Base-by-base conservation (phyloP, 2,797 vertebrate genomes). In the Labroides dimidiatus region DNA sequence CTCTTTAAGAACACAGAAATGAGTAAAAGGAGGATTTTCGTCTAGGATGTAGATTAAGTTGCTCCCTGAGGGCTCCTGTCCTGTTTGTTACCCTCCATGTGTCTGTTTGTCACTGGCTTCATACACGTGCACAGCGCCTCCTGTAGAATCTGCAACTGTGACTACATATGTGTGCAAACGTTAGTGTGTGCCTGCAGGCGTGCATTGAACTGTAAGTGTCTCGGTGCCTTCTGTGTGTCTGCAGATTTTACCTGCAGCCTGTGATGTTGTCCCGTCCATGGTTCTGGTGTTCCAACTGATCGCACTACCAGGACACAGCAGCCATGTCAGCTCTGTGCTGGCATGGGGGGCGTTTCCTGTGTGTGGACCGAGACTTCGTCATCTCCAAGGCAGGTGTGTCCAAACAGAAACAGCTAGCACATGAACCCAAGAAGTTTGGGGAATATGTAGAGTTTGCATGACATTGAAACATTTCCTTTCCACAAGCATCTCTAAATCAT, bases 341-440 rank as follows among this genome's bases (percentile, higher is more conserved):
- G 96, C 94, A 56, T 99, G 97, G 96, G 95, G 96, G 65, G 93
- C 81, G 67, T 98, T 98, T 89, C 97, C 96, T 21, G 69, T 95
- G 27, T 96, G 94, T 56, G 93, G 95, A 39, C 88, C 87, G 15
- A 91, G 84, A 65, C 93, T 96, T 10, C 36, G 87, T 39, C 64
- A 85, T 16, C 77, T 96, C 69, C 95, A 97, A 69, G 97, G 96
- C 75, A 96, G 84, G 91, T 93, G 66, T 21, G 85, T 73, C 23
- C 30, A 24, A 33, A 39, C 36, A 41, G 24, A 60, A 64, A 19
- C 43, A 47, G 67, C 36, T 44, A 17, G 14, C 11, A 37, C 11
- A 20, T 47, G 27, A 15, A 33, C 24, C 24, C 30, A 5, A 33
- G 5, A 33, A 33, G 30, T 64, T 37, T 21, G 7, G 17, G 49